These are phyloP conservation scores for Mongoloraphidia duomilia DNA, from an alignment of 2,888 invertebrate species.

Conservation along the genomic window DNA sequence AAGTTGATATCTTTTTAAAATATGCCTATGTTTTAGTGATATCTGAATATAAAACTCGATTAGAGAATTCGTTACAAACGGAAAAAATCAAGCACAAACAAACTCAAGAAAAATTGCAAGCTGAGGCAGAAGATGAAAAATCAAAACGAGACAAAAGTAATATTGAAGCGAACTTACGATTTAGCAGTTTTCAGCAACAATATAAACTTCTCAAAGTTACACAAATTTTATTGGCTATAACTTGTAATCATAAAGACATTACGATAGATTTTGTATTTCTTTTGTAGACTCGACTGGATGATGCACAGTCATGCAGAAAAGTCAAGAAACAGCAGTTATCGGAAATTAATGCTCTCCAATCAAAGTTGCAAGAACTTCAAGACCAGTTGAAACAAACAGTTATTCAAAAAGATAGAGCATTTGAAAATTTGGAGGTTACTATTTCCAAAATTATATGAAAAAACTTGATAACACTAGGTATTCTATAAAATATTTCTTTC, in stretches of 20 bases:
- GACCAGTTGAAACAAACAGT: constrained; percentile 32
- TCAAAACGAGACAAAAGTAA: constrained; percentile 33
- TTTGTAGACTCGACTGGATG: constrained; percentile 35
- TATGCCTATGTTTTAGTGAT: constrained; percentile 30
- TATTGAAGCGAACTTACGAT: constrained; percentile 34
- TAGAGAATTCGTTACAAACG: constrained; percentile 40
- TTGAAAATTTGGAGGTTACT: constrained; percentile 17
- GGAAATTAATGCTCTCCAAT: constrained; percentile 32
- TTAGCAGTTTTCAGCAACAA: constrained; percentile 38
- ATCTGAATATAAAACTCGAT: constrained; percentile 38
- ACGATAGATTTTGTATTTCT: background rate
- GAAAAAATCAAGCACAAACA: constrained; percentile 39
- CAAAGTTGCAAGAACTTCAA: constrained; percentile 31
- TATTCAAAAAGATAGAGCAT: constrained; percentile 24
- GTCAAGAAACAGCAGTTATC: constrained; percentile 32
- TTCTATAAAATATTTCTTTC: background rate
- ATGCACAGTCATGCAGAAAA: constrained; percentile 34
- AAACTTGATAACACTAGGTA: constrained; percentile 2
- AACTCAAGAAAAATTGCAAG: constrained; percentile 32
- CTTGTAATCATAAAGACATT: background rate
- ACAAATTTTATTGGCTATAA: background rate
- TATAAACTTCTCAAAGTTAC: constrained; percentile 33
- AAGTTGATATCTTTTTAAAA: background rate
- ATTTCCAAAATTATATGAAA: constrained; percentile 3
- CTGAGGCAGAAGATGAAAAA: constrained; percentile 33